Evolutionary conservation across 2,113 vertebrate species (phyloP).

Genomic region (Pluvianellus socialis): DNA sequence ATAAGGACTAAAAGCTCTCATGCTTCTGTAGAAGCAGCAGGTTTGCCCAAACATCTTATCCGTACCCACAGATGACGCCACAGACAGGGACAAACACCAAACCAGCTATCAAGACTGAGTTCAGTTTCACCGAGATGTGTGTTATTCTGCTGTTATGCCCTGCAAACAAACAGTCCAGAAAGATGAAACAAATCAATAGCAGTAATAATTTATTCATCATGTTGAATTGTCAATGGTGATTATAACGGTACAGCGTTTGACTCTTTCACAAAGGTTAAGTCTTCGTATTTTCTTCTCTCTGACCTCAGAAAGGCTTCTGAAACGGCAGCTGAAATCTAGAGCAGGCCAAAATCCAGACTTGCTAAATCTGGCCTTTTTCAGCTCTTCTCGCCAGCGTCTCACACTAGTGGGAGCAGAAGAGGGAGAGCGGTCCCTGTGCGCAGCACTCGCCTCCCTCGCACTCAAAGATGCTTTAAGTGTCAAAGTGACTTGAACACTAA

Average conservation of each 20-base stretch:
- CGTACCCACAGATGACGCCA: not conserved
- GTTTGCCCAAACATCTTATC: not conserved
- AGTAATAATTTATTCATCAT: constrained; percentile 21
- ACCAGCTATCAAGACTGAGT: not conserved
- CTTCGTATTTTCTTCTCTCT: not conserved
- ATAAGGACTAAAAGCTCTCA: not conserved
- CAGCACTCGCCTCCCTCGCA: not conserved
- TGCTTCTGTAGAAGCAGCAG: not conserved
- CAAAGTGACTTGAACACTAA: not conserved
- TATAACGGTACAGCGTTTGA: not conserved
- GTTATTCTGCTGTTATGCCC: not conserved
- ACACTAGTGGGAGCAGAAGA: not conserved
- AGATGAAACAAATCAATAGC: constrained; percentile 21
- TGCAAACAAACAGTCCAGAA: constrained; percentile 13
- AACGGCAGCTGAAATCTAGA: not conserved
- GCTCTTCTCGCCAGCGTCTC: not conserved
- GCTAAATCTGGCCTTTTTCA: not conserved
- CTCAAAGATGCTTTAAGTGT: not conserved
- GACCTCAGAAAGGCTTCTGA: not conserved
- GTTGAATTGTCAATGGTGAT: not conserved
- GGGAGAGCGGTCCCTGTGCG: not conserved
- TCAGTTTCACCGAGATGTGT: not conserved
- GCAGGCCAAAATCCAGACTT: not conserved
- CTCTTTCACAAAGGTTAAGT: not conserved
- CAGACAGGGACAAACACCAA: not conserved